Evolutionary conservation across 1,140 invertebrate species (phyloP).

Genomic region (Drosophila nannoptera): DNA sequence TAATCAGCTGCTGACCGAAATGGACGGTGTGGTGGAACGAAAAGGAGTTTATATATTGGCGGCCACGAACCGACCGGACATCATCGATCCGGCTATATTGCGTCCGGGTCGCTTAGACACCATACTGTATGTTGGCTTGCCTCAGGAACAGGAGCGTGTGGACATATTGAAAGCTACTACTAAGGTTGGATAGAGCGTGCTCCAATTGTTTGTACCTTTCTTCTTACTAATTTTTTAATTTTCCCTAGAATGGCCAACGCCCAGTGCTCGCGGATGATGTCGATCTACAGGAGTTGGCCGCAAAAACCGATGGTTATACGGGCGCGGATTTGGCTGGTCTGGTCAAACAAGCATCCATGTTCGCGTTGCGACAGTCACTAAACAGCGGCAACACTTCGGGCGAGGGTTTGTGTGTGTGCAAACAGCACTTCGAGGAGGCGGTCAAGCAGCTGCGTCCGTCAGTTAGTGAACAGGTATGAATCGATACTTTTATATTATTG

Average conservation of each 20-base stretch:
- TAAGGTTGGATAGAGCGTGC: constrained; percentile 83
- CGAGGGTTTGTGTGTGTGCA: constrained; percentile 61
- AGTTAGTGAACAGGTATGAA: constrained; percentile 63
- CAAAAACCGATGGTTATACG: constrained; percentile 88
- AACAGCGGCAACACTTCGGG: constrained; percentile 54
- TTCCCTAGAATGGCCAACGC: constrained; percentile 85
- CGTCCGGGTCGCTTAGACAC: constrained; percentile 97
- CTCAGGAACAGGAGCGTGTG: constrained; percentile 86
- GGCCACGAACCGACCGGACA: constrained; percentile 97
- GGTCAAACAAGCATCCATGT: constrained; percentile 89
- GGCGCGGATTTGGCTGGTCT: constrained; percentile 95
- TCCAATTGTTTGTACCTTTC: no score
- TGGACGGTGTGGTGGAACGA: constrained; percentile 96
- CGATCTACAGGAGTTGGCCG: constrained; percentile 85
- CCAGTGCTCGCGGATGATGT: constrained; percentile 89
- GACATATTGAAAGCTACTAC: constrained; percentile 95
- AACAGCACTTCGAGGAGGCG: constrained; percentile 68
- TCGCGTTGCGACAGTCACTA: constrained; percentile 86
- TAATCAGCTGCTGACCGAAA: constrained; percentile 98
- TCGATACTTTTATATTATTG: background rate
- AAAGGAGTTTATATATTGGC: constrained; percentile 96
- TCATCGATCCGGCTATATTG: constrained; percentile 96
- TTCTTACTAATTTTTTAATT: constrained; percentile 6
- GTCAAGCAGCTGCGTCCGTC: constrained; percentile 67
- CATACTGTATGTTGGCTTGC: constrained; percentile 95